phyloP scores from a whole-genome alignment of 2,113 vertebrate species.

The Butorides virescens region DNA sequence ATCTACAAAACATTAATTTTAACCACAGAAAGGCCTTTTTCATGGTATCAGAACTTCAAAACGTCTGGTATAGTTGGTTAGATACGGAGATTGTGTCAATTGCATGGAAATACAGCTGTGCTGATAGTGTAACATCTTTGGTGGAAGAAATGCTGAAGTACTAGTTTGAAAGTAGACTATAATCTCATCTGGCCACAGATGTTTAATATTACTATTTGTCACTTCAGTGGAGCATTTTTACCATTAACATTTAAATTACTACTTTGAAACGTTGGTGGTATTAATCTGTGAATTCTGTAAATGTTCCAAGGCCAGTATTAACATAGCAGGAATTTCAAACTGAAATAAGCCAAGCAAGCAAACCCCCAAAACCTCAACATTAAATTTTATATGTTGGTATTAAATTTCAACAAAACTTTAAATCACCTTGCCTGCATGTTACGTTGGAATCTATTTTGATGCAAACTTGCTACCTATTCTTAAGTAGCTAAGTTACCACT shows the following conservation, averaged over 20 bases:
- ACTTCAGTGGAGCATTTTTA: not conserved
- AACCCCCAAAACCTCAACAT: not conserved
- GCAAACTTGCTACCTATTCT: not conserved
- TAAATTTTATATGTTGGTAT: not conserved
- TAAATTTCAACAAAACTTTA: not conserved
- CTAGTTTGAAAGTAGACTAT: not conserved
- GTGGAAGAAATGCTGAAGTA: not conserved
- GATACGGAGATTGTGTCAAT: not conserved
- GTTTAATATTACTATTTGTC: not conserved
- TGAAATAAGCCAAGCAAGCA: not conserved
- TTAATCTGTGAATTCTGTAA: not conserved
- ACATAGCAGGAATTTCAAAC: not conserved
- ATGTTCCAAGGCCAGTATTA: not conserved
- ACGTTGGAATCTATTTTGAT: not conserved
- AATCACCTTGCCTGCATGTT: not conserved
- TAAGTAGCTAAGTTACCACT: not conserved
- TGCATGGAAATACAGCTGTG: not conserved
- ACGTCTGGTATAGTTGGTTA: not conserved
- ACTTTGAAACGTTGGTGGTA: not conserved
- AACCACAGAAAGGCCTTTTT: not conserved
- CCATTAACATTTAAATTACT: not conserved
- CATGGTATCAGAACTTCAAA: not conserved
- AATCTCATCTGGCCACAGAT: not conserved
- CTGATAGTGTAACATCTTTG: not conserved
- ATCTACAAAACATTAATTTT: not conserved